Evolutionary conservation across 2,113 vertebrate genomes (phyloP).

Genomic region (Scartelaos histophorus): DNA sequence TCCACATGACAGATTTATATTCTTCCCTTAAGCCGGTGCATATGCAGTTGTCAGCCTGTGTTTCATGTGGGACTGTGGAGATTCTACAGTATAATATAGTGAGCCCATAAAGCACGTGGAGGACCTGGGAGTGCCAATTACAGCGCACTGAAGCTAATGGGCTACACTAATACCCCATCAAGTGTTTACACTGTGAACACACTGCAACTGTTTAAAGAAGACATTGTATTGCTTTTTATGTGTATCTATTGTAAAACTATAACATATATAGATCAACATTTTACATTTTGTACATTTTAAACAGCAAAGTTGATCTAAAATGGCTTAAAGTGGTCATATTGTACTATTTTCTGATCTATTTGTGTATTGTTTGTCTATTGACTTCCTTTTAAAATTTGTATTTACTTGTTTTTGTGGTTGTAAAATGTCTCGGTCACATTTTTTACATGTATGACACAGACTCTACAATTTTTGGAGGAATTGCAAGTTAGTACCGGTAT

Average conservation of each 20-base stretch:
- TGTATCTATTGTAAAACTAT: not conserved
- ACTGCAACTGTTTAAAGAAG: not conserved
- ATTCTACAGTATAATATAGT: constrained; percentile 42
- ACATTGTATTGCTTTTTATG: not conserved
- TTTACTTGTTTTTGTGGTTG: too few relatives aligned
- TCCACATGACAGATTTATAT: constrained; percentile 65
- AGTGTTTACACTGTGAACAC: constrained; percentile 8
- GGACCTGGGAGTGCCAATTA: constrained; percentile 24
- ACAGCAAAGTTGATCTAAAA: too few relatives aligned
- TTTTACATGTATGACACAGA: too few relatives aligned
- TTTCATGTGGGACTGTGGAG: constrained; percentile 58
- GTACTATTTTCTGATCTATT: too few relatives aligned
- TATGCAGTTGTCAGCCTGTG: constrained; percentile 41
- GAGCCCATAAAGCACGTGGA: constrained; percentile 52
- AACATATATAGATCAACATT: too few relatives aligned
- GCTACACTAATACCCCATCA: constrained; percentile 13
- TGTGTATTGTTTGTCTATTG: too few relatives aligned
- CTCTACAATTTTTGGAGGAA: too few relatives aligned
- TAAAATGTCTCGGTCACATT: too few relatives aligned
- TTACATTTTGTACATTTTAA: too few relatives aligned
- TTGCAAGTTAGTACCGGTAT: too few relatives aligned
- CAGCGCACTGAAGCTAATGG: constrained; percentile 39
- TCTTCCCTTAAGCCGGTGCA: constrained; percentile 53
- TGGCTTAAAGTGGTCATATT: too few relatives aligned
- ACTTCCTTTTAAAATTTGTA: too few relatives aligned